Percentiles rank a stretch among this genome's conserved stretches.
phyloP scores from a whole-genome alignment of 2,113 vertebrate species.

The Ceuthmochares aereus region DNA sequence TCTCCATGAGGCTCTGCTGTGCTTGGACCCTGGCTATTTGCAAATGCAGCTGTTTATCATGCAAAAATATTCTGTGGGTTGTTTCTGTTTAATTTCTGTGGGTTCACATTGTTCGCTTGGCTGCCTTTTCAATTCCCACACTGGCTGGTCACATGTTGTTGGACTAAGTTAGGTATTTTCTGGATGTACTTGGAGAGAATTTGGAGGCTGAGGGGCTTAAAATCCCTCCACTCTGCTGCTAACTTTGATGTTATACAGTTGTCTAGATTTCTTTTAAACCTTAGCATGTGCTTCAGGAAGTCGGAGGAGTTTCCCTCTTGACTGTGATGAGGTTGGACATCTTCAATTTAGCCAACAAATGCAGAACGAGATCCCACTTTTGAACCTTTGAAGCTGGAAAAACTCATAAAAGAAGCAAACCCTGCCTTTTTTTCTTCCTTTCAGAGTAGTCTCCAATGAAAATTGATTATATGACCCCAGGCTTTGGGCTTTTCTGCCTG shows the following conservation, averaged over 20 bases:
- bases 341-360: not conserved
- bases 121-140: not conserved
- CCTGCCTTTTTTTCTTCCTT: not conserved
- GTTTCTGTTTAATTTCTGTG: conserved; percentile 32
- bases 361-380: not conserved
- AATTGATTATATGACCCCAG: not conserved
- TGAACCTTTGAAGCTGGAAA: not conserved
- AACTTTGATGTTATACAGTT: not conserved
- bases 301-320: not conserved
- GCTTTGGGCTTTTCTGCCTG: not conserved
- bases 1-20: not conserved
- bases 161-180: not conserved
- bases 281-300: not conserved
- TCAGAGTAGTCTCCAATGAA: not conserved
- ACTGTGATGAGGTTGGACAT: not conserved
- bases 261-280: not conserved
- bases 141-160: not conserved
- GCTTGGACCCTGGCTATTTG: not conserved
- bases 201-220: not conserved
- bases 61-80: conserved; percentile 45
- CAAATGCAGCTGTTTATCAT: not conserved
- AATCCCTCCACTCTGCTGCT: not conserved
- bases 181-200: not conserved
- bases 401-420: not conserved
- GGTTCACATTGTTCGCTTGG: conserved; percentile 9